Base-by-base conservation (phyloP, 92 coral and sea anemone genomes). In the Epizoanthus scotinus region DNA sequence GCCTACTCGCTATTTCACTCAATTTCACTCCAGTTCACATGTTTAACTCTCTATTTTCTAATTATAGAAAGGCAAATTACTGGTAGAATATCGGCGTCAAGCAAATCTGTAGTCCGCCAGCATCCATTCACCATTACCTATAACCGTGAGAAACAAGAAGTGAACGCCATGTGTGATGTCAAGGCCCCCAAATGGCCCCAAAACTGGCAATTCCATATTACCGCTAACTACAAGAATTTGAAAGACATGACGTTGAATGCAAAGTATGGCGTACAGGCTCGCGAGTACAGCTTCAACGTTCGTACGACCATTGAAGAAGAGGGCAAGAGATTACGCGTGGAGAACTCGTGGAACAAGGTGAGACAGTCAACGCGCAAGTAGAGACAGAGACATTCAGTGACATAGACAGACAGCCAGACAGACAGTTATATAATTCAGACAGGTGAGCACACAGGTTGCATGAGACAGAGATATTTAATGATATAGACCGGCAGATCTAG, bases 51-150 rank as follows among this genome's bases (percentile, higher is more conserved):
- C 14, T 70, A 14, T 21, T 49, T 24, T 42, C 67, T 22, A 22
- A n/a, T n/a, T n/a, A n/a, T 70, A 70, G 77, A 70, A 47, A 24
- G 27, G 14, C 21, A 4, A n/a, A 13, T 19, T 6, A 26, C 1
- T 20, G n/a, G 26, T 28, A 70, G 25, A 21, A 2, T 47, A 28
- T n/a, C 54, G 34, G 77, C 77, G 50, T 70, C 77, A 44, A 70
- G 77, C 59, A 44, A 49, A 47, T 10, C 75, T 3, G 75, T 70
- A 10, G 5, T 60, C 31, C 75, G 75, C 59, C 13, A 70, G 34
- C 22, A 47, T 49, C 26, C 14, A 12, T 8, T 47, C 5, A 70
- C 34, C 9, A 20, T 44, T 44, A 10, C 2, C 2, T 21, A 70
- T 17, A 22, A 25, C 20, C 75, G 75, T 28, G 36, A 49, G 60